These are phyloP conservation scores for Neoitamus cyanurus DNA, from an alignment of 2,888 invertebrate species.

Conservation along the genomic window DNA sequence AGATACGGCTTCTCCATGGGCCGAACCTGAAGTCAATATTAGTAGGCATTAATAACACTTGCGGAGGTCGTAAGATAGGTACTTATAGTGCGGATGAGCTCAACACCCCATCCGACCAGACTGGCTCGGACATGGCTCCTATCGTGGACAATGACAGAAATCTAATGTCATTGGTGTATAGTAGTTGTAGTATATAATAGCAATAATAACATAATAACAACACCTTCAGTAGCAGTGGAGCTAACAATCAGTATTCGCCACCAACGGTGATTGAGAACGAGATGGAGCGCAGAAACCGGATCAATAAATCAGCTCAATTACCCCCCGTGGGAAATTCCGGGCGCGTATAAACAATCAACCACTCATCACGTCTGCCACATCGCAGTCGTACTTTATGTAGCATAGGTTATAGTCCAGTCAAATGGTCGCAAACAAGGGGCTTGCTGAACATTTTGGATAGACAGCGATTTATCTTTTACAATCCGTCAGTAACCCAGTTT, in stretches of 20 bases:
- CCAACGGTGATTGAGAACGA: slow-evolving; percentile 58
- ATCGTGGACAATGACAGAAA: slow-evolving; percentile 51
- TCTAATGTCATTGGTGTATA: slow-evolving; percentile 52
- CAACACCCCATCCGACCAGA: slow-evolving; percentile 54
- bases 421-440: too few species aligned
- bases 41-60: slow-evolving; percentile 46
- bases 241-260: slow-evolving; percentile 30
- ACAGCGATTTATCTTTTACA: too few species aligned
- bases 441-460: too few species aligned
- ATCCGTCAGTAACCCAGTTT: too few species aligned
- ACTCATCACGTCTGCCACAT: slow-evolving; percentile 59
- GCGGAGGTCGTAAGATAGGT: slow-evolving; percentile 49
- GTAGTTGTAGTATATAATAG: slow-evolving; percentile 55
- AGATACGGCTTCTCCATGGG: slow-evolving; percentile 50
- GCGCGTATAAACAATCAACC: slow-evolving; percentile 59
- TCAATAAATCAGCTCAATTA: slow-evolving; percentile 63
- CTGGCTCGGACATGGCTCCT: slow-evolving; percentile 51
- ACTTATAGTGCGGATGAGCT: slow-evolving; percentile 53
- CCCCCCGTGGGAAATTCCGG: slow-evolving; percentile 61
- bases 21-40: slow-evolving; percentile 12
- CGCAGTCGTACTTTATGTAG: slow-evolving; percentile 59
- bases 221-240: slow-evolving; percentile 21
- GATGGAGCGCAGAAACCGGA: slow-evolving; percentile 64
- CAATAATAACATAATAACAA: slow-evolving; percentile 51
- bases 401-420: slow-evolving; percentile 58